Conservation (phyloP, 2,113 vertebrate species). For the Bothrops jararaca region DNA sequence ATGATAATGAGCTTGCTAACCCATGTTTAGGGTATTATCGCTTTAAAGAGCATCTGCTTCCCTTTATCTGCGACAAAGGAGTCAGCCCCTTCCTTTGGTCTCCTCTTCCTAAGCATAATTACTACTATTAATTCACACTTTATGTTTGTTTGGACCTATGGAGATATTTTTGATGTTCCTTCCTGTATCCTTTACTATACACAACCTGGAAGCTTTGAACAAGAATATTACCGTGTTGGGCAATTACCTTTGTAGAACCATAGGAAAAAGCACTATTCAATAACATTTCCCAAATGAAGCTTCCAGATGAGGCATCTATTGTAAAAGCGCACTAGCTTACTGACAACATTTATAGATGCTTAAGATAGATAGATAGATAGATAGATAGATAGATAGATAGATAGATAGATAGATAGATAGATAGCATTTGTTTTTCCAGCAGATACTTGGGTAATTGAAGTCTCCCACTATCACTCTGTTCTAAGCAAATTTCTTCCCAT, state of each 20-base stretch:
- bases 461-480: background rate
- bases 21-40: constrained; percentile 3
- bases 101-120: constrained; percentile 12
- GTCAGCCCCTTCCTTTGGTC: background rate
- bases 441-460: background rate
- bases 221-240: background rate
- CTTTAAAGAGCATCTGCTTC: constrained; percentile 13
- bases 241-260: background rate
- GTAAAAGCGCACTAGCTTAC: background rate
- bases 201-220: background rate
- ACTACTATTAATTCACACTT: background rate
- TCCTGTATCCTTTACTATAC: background rate
- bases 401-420: background rate
- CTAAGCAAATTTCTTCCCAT: background rate
- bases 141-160: background rate
- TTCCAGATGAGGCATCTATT: background rate
- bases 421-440: background rate
- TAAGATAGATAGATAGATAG: background rate
- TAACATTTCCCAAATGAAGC: background rate
- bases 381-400: no score
- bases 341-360: background rate
- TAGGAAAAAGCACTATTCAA: background rate
- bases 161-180: background rate
- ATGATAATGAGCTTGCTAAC: background rate
- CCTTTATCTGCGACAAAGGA: background rate